phyloP scores from a whole-genome alignment of 2,797 vertebrate species.

The Diceros bicornis region DNA sequence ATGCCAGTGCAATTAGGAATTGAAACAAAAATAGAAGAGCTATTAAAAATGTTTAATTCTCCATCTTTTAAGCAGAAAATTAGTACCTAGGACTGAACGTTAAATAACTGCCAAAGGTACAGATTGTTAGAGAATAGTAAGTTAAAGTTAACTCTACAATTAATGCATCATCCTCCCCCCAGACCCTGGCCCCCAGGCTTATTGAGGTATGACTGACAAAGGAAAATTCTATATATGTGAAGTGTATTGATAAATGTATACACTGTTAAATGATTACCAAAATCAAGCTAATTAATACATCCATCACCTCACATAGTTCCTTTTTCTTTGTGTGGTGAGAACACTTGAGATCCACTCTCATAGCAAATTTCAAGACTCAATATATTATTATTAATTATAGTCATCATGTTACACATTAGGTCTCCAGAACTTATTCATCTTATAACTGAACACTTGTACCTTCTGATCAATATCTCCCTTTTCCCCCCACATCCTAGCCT shows the following conservation, averaged over 20 bases:
- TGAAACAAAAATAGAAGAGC: background rate
- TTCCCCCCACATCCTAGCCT: background rate
- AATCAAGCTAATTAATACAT: background rate
- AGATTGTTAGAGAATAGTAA: background rate
- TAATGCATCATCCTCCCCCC: background rate
- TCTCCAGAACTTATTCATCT: background rate
- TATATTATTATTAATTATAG: background rate
- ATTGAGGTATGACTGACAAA: background rate
- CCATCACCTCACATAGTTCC: background rate
- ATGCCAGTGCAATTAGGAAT: background rate
- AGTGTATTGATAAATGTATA: background rate
- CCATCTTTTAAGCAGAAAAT: background rate
- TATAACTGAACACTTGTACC: background rate
- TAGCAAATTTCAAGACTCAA: background rate
- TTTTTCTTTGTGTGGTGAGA: background rate
- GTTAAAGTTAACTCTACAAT: background rate
- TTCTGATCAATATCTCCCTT: background rate
- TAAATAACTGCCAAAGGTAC: background rate
- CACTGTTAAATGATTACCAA: background rate
- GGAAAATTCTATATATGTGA: background rate
- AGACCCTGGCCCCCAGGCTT: background rate
- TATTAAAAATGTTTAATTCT: constrained; percentile 20
- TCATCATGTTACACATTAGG: background rate
- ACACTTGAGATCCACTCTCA: background rate
- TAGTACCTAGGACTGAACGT: background rate